Percentiles rank a stretch among this genome's conserved stretches.
These are phyloP conservation scores for Pyxicephalus adspersus DNA, from an alignment of 2,113 vertebrate genomes.

Conservation along the genomic window DNA sequence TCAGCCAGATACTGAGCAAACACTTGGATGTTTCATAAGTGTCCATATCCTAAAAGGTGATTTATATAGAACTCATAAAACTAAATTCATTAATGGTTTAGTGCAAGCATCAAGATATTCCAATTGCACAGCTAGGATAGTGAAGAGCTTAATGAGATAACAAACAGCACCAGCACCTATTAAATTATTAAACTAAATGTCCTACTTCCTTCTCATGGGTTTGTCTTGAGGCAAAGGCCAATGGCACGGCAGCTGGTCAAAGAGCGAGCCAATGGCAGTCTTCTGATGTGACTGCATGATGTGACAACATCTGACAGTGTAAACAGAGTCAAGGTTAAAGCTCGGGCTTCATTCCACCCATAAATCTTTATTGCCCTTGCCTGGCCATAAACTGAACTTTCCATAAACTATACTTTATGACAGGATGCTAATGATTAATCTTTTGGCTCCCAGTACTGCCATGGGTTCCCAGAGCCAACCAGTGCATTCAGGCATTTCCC, in stretches of 20 bases:
- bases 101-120: conserved; percentile 15
- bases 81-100: conserved; percentile 45
- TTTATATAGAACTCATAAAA: conserved; percentile 33
- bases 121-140: not conserved
- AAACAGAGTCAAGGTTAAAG: conserved; percentile 73
- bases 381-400: conserved; percentile 69
- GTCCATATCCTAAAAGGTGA: not conserved
- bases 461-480: conserved; percentile 44
- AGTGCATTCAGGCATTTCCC: not conserved
- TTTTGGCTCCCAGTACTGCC: not conserved
- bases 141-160: conserved; percentile 48
- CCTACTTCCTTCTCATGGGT: conserved; percentile 32
- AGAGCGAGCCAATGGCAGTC: conserved; percentile 46
- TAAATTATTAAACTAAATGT: conserved; percentile 48
- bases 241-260: not conserved
- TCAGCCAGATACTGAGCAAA: not conserved
- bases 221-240: conserved; percentile 3
- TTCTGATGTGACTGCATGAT: conserved; percentile 58
- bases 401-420: conserved; percentile 72
- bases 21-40: conserved; percentile 1
- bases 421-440: conserved; percentile 72
- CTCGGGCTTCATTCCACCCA: conserved; percentile 63
- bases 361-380: conserved; percentile 63
- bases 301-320: conserved; percentile 59
- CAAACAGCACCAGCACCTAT: conserved; percentile 38